Evolutionary conservation across 2,888 invertebrate genomes (phyloP).

Genomic region (Sepiola atlantica): DNA sequence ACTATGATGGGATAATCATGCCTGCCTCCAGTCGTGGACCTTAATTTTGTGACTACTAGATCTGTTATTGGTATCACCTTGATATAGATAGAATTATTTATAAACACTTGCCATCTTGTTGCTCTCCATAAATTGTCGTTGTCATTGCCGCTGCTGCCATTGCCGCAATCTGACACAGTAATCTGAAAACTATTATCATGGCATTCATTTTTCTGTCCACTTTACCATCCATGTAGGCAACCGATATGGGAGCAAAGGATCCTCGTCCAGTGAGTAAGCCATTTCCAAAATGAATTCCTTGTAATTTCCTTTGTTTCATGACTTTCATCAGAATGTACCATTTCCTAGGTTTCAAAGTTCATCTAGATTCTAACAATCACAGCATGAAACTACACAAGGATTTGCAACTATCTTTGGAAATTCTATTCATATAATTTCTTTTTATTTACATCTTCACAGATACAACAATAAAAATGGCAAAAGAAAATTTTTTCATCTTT

Average conservation of each 20-base stretch:
- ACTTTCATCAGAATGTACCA: slow-evolving; percentile 41
- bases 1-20: no score
- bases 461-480: neutral
- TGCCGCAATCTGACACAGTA: slow-evolving; percentile 2
- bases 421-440: neutral
- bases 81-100: neutral
- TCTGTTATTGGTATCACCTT: no score
- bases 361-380: slow-evolving; percentile 21
- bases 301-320: slow-evolving; percentile 33
- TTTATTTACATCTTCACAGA: neutral
- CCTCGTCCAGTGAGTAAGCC: slow-evolving; percentile 47
- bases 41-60: no score
- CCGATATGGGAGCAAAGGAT: slow-evolving; percentile 48
- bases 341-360: neutral
- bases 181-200: neutral
- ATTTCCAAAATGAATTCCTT: slow-evolving; percentile 45
- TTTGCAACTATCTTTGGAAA: slow-evolving; percentile 42
- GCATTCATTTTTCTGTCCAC: slow-evolving; percentile 46
- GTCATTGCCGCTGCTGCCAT: no score
- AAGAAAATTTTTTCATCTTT: neutral
- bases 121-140: neutral
- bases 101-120: neutral
- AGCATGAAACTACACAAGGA: slow-evolving; percentile 38
- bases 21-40: no score
- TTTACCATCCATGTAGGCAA: slow-evolving; percentile 48